Evolutionary conservation across 2,113 vertebrate species (phyloP), one percentile per base, ranked within the genome.

Genomic region (Brachypodius melanocephalos): DNA sequence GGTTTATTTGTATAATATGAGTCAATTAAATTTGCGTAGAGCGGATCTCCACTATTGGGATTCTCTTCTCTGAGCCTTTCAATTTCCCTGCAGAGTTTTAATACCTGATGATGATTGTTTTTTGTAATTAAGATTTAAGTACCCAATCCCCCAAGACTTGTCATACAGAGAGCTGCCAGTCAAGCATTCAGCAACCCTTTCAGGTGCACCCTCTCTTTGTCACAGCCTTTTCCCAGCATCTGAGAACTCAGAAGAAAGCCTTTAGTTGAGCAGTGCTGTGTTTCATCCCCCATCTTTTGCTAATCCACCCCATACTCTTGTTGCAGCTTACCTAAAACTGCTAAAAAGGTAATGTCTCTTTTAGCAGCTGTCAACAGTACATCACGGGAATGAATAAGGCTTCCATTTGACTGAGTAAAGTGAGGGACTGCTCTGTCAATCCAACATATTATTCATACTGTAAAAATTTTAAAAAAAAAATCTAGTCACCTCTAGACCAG

Each of bases 121-220:
- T 98, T 98, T 98, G 98, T 98, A 98, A 98, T 98, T 98, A 98
- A 98, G 98, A 98, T 98, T 98, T 98, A 98, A 98, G 97, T 98
- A 98, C 96, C 95, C 97, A 98, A 95, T 98, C 97, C 97, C 98
- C 89, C 85, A 97, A 98, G 97, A 98, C 96, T 95, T 97, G 96
- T 97, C 96, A 97, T 95, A 97, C 94, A 98, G 97, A 98, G 96
- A 97, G 95, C 96, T 98, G 97, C 97, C 97, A 97, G 95, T 98
- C 98, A 98, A 97, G 80, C 91, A 20, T 94, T 96, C 81, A 96
- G 85, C 88, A 87, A 20, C 67, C 31, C 83, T 96, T 89, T 94
- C 93, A 96, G 88, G 77, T 19, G 14, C 88, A 88, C 94, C 83
- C 68, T 95, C 9, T 58, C 69, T 81, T 94, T 90, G 84, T 93